Percentiles rank a stretch among this genome's conserved stretches.
phyloP scores from a whole-genome alignment of 2,888 invertebrate species.

The Syrista parreyssii region DNA sequence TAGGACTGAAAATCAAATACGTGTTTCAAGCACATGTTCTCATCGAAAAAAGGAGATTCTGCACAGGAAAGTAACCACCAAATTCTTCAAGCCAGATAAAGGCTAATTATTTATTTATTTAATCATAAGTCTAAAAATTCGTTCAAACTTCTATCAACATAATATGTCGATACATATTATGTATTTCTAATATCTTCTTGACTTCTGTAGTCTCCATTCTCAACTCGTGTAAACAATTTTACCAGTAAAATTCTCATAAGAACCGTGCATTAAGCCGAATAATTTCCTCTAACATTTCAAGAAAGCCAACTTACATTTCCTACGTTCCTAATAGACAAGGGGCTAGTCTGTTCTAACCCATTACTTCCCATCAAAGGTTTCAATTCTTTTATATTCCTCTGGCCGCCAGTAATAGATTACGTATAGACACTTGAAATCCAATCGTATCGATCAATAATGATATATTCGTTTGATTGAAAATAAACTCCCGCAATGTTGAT shows the following conservation, averaged over 20 bases:
- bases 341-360: slow-evolving; percentile 56
- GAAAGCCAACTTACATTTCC: slow-evolving; percentile 21
- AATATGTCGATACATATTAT: too few relatives aligned
- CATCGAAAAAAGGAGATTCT: background rate
- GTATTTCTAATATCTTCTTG: background rate
- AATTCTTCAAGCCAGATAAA: background rate
- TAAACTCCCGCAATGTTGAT: slow-evolving; percentile 50
- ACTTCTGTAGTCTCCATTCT: background rate
- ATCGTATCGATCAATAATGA: slow-evolving; percentile 2
- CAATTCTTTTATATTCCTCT: slow-evolving; percentile 24
- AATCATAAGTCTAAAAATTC: background rate
- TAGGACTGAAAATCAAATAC: background rate
- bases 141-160: background rate
- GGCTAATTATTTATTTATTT: background rate
- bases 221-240: background rate
- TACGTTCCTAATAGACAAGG: slow-evolving; percentile 50
- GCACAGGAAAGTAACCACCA: background rate
- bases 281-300: background rate
- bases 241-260: background rate
- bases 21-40: background rate
- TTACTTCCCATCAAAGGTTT: slow-evolving; percentile 48
- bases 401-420: background rate
- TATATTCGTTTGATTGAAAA: background rate
- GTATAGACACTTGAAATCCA: slow-evolving; percentile 1
- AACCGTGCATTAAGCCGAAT: background rate